Percentiles rank a stretch among this genome's conserved stretches.
Conservation (phyloP, 2,888 invertebrate genomes). For the Melanostoma mellinum region DNA sequence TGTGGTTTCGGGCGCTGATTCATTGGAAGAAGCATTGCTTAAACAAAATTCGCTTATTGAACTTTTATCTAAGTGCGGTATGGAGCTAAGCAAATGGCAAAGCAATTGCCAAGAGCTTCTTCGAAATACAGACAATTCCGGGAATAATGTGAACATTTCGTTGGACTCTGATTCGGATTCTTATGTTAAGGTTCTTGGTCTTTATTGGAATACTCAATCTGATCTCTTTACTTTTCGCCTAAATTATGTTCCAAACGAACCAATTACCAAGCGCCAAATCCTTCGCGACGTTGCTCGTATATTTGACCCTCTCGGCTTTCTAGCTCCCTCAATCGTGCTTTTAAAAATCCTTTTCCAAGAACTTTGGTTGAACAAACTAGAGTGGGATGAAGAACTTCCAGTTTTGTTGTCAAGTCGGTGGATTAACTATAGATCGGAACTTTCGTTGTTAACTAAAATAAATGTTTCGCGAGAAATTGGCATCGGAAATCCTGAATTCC, state of each 20-base stretch:
- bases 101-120: slow-evolving; percentile 31
- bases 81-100: slow-evolving; percentile 8
- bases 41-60: background rate
- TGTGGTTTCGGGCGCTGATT: slow-evolving; percentile 6
- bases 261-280: too few species aligned
- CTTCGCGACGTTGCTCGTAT: too few species aligned
- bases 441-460: background rate
- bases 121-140: slow-evolving; percentile 19
- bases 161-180: slow-evolving; percentile 1
- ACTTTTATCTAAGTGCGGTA: background rate
- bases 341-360: too few species aligned
- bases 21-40: background rate
- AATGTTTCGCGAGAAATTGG: background rate
- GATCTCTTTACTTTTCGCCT: background rate
- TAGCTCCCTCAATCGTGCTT: too few species aligned
- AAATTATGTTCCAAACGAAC: background rate
- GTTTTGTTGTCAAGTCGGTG: too few species aligned
- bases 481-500: background rate
- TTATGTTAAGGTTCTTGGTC: background rate
- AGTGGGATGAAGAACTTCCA: background rate
- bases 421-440: too few species aligned
- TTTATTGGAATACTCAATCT: background rate
- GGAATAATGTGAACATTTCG: background rate
- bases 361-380: too few species aligned
- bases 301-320: too few species aligned